Conservation (phyloP, 2,888 invertebrate species). For the Zygogramma bicolorata region DNA sequence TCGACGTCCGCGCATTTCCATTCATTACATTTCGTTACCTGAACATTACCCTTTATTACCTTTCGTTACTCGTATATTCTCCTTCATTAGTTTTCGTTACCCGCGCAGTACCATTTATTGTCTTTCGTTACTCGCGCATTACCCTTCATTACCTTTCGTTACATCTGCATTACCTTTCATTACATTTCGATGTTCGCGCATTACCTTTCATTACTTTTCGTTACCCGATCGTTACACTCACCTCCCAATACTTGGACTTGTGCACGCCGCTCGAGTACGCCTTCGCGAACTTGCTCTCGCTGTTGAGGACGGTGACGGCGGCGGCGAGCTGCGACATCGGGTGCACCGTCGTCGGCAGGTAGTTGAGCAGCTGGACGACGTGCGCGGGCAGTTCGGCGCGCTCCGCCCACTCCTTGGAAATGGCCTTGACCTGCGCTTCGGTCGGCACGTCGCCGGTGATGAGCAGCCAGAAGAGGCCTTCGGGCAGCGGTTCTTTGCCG, state of each 20-base stretch:
- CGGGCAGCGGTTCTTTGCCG: conserved; percentile 89
- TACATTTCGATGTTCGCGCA: too few relatives aligned
- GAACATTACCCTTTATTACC: too few relatives aligned
- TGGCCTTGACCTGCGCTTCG: conserved; percentile 78
- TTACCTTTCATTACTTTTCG: too few relatives aligned
- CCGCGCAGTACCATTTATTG: too few relatives aligned
- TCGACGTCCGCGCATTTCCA: too few relatives aligned
- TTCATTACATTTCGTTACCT: too few relatives aligned
- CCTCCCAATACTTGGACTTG: conserved; percentile 93
- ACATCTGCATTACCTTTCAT: too few relatives aligned
- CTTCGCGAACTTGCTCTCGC: conserved; percentile 91
- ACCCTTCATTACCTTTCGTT: too few relatives aligned
- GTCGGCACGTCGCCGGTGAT: conserved; percentile 90
- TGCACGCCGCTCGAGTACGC: conserved; percentile 91
- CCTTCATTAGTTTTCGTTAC: too few relatives aligned
- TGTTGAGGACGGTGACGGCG: conserved; percentile 91
- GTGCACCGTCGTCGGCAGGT: conserved; percentile 89
- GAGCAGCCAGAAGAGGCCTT: conserved; percentile 93
- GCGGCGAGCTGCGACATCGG: conserved; percentile 96
- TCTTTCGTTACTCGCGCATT: too few relatives aligned
- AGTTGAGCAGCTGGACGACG: conserved; percentile 93
- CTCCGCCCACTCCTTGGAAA: conserved; percentile 87
- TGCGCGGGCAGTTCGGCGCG: conserved; percentile 93
- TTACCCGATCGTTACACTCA: too few relatives aligned
- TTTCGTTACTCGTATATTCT: too few relatives aligned